Conservation (phyloP, 1,140 invertebrate species). For the Alviniconcha marisindica region DNA sequence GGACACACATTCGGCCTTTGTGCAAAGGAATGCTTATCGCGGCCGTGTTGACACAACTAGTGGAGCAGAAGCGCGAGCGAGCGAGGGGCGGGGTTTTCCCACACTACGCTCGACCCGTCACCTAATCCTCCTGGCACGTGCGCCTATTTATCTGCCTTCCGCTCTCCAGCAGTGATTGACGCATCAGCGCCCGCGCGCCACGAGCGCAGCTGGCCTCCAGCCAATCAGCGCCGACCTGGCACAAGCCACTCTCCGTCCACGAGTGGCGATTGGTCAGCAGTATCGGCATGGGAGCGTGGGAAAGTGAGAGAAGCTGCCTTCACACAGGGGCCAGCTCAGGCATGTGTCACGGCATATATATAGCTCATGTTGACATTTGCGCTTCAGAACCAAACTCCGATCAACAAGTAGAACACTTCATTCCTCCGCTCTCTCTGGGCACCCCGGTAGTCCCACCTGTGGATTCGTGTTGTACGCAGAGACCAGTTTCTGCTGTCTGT, state of each 20-base stretch:
- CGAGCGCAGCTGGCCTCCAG: slow-evolving; percentile 40
- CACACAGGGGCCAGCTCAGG: slow-evolving; percentile 47
- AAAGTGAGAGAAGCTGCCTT: slow-evolving; percentile 53
- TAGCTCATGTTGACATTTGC: slow-evolving; percentile 37
- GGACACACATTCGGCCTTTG: slow-evolving; percentile 46
- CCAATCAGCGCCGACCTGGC: slow-evolving; percentile 55
- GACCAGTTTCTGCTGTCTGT: background rate
- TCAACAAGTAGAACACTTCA: slow-evolving; percentile 24
- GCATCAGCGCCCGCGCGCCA: slow-evolving; percentile 45
- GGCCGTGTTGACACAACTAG: slow-evolving; percentile 57
- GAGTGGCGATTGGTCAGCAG: slow-evolving; percentile 52
- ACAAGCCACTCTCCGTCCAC: slow-evolving; percentile 48
- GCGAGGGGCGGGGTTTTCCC: slow-evolving; percentile 64
- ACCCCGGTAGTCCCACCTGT: background rate
- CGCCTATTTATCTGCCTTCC: slow-evolving; percentile 58
- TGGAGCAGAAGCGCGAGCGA: slow-evolving; percentile 44
- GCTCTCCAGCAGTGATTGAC: slow-evolving; percentile 56
- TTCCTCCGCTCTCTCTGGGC: slow-evolving; percentile 25
- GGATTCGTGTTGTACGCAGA: background rate
- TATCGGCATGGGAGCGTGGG: slow-evolving; percentile 60
- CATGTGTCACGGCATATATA: slow-evolving; percentile 55
- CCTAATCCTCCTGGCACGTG: slow-evolving; percentile 57
- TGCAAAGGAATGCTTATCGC: slow-evolving; percentile 56
- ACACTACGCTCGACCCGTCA: slow-evolving; percentile 51
- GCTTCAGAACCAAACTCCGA: background rate